phyloP scores from a whole-genome alignment of 2,797 vertebrate genomes.

The Cyclopterus lumpus region DNA sequence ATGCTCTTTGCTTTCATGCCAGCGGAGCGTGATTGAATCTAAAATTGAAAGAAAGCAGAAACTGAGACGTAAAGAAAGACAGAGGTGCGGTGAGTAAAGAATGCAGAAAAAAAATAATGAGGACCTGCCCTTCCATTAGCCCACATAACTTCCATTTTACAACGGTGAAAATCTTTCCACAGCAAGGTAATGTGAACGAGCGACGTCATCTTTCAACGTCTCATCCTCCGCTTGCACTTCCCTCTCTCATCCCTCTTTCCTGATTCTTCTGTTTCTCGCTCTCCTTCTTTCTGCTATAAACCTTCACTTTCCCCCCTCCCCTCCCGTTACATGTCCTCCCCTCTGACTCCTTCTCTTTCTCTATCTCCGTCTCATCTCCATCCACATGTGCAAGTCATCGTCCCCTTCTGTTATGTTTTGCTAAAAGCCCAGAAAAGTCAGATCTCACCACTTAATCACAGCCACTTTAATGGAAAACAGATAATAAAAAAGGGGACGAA shows the following conservation, averaged over 20 bases:
- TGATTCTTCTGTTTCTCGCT: background rate
- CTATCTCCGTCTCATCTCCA: constrained; percentile 45
- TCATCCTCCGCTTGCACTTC: constrained; percentile 5
- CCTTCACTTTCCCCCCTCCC: constrained; percentile 24
- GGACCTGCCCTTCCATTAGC: constrained; percentile 51
- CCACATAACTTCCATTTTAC: constrained; percentile 40
- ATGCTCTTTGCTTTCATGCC: constrained; percentile 35
- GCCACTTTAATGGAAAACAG: constrained; percentile 52
- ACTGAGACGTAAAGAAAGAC: constrained; percentile 37
- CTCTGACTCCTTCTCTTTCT: constrained; percentile 8
- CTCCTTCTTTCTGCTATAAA: constrained; percentile 20
- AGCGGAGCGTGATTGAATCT: constrained; percentile 14
- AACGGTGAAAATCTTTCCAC: constrained; percentile 36
- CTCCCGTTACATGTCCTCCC: background rate
- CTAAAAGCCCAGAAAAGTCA: constrained; percentile 59
- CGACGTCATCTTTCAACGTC: constrained; percentile 38
- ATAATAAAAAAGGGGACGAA: constrained; percentile 33
- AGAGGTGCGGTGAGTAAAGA: constrained; percentile 46
- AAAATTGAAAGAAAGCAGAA: constrained; percentile 51
- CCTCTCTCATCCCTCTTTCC: constrained; percentile 8
- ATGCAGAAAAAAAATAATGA: constrained; percentile 51
- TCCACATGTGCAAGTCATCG: constrained; percentile 72
- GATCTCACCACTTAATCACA: constrained; percentile 63
- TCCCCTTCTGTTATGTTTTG: constrained; percentile 44
- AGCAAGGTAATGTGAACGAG: constrained; percentile 28